Evolutionary conservation across 53 echinoderm and acorn worm genomes (phyloP), one percentile per base, ranked within the genome.

Genomic region (Holothuria leucospilota): DNA sequence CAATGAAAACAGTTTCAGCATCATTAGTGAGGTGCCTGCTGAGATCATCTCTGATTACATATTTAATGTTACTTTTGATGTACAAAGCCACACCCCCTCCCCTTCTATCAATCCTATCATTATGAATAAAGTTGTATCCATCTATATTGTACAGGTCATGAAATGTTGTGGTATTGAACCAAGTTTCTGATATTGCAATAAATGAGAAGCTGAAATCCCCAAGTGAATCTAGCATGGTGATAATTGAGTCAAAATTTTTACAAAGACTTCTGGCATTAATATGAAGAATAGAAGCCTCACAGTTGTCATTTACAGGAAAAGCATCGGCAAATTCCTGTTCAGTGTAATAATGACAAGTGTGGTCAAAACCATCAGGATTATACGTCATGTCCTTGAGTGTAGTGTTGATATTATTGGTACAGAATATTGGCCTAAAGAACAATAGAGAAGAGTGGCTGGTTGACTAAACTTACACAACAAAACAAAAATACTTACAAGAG

Each of bases 1-100:
- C 69, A 69, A 69, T 69, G 69, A 69, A 69, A 69, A 69, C 29
- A 67, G 68, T 68, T 23, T 68, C 68, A 68, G 68, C 68, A 68
- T 68, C 68, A 68, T 68, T 68, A 68, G 20, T 68, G 24, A 0
- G 21, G 68, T 68, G 68, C 29, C 68, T 68, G 24, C 68, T 68
- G 25, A 6, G 68, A 68, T 68, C n/a, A n/a, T n/a, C n/a, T n/a
- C n/a, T n/a, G n/a, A n/a, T n/a, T n/a, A n/a, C n/a, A n/a, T n/a
- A n/a, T 29, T 68, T 21, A 23, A n/a, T 25, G 24, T 61, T 61
- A 61, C 61, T 61, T 68, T 68, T 68, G 24, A 68, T 68, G 68
- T 68, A 68, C 14, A 28, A 18, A n/a, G 68, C 68, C 20, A 68
- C 68, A 68, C 68, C 68, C 67, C 24, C 68, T 68, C 25, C 29